Evolutionary conservation across 2,888 invertebrate genomes (phyloP).

Genomic region (Lycaena phlaeas): DNA sequence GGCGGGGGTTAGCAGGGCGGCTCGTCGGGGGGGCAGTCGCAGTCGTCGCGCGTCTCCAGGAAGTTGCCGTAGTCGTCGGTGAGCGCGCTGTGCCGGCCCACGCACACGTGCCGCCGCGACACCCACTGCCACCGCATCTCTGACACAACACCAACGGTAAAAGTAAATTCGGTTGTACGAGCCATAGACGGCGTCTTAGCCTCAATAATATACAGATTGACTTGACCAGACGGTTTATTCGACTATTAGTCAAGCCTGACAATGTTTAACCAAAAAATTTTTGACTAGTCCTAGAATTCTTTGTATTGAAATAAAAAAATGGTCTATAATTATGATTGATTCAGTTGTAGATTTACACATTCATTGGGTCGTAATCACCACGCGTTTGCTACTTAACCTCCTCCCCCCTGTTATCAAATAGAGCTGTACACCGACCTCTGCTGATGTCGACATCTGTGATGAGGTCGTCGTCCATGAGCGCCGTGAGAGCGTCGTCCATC

Average conservation of each 20-base stretch:
- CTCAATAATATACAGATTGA: too few relatives aligned
- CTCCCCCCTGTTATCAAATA: too few relatives aligned
- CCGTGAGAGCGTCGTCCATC: constrained; percentile 55
- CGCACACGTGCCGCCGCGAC: constrained; percentile 52
- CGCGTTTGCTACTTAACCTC: too few relatives aligned
- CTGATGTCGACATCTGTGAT: constrained; percentile 56
- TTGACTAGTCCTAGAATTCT: too few relatives aligned
- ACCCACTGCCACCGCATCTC: constrained; percentile 52
- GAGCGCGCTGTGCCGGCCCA: constrained; percentile 54
- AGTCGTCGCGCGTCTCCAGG: constrained; percentile 52
- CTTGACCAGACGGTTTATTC: too few relatives aligned
- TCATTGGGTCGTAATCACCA: too few relatives aligned
- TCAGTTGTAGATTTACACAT: too few relatives aligned
- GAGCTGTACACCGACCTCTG: constrained; percentile 46
- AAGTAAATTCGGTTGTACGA: neutral
- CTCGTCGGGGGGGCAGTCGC: constrained; percentile 47
- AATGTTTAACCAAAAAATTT: too few relatives aligned
- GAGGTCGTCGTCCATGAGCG: constrained; percentile 61
- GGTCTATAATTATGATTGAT: too few relatives aligned
- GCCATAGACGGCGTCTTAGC: too few relatives aligned
- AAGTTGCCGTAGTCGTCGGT: constrained; percentile 72
- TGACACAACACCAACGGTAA: constrained; percentile 15
- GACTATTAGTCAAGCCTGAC: too few relatives aligned
- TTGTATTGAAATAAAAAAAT: too few relatives aligned
- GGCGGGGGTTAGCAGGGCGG: constrained; percentile 12